phyloP scores from a whole-genome alignment of 2,797 vertebrate species.

The Enteromius paludinosus region DNA sequence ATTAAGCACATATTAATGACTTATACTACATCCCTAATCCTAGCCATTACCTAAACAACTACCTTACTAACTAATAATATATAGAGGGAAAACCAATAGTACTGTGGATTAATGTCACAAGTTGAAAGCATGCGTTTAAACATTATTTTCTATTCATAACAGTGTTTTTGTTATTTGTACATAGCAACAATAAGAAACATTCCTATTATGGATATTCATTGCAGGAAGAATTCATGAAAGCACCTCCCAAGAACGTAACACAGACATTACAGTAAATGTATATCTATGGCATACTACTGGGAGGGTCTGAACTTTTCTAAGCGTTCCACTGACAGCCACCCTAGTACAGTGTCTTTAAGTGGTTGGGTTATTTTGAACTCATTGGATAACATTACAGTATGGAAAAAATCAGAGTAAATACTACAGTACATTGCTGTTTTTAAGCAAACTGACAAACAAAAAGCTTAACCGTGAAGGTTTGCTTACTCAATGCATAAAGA shows the following conservation, averaged over 20 bases:
- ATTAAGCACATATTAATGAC: too few relatives aligned
- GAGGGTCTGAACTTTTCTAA: conserved; percentile 69
- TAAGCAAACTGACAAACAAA: background rate
- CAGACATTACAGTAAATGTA: conserved; percentile 69
- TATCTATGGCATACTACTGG: conserved; percentile 59
- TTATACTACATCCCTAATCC: too few relatives aligned
- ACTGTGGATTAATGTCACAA: background rate
- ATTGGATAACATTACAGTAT: conserved; percentile 83
- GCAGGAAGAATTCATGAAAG: background rate
- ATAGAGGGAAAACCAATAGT: conserved; percentile 34
- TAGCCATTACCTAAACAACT: too few relatives aligned
- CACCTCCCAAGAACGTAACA: conserved; percentile 45
- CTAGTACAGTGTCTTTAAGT: conserved; percentile 74
- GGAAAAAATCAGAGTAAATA: conserved; percentile 85
- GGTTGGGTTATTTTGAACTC: conserved; percentile 81
- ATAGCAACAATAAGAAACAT: background rate
- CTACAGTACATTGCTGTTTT: conserved; percentile 47
- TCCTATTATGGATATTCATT: background rate
- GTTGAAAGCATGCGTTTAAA: background rate
- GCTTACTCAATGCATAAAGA: background rate
- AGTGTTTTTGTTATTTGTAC: background rate
- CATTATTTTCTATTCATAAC: background rate
- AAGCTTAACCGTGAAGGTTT: background rate
- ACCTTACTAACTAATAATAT: too few relatives aligned
- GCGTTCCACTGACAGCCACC: conserved; percentile 77